Evolutionary conservation across 2,113 vertebrate species (phyloP), one percentile per base, ranked within the genome.

Genomic region (Bostrychus sinensis): DNA sequence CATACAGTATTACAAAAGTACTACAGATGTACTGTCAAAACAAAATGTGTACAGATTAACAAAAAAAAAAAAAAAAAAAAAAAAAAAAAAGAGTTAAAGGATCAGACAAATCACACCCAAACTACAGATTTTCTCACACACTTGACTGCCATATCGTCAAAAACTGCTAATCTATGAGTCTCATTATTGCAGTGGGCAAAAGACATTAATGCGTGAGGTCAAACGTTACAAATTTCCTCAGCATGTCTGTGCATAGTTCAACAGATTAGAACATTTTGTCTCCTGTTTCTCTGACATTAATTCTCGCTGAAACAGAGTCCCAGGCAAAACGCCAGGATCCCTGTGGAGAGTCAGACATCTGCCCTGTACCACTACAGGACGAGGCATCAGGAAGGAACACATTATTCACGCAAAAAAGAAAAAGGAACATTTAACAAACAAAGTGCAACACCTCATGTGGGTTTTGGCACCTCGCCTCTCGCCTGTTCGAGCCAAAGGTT

Each of bases 331-430:
- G 65, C 67, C 63, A 75, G 51, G 41, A 57, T 50, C 56, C 59
- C 38, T 0, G 1, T 51, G 23, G 34, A 62, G 58, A 75, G 55
- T 50, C 48, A 65, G 60, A 68, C 39, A 43, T 86, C 65, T 67
- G 26, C 38, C 67, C 28, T 62, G 23, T 34, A 41, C 37, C 51
- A 64, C 45, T 43, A 22, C 55, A 43, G 66, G 55, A 73, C 64
- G 48, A 32, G 30, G 56, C 36, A 10, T 34, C 36, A 72, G 50
- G 56, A 79, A 77, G 56, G 75, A 56, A 45, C 54, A 9, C 60
- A 79, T 72, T 72, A 12, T 51, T 72, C 32, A 66, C 17, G n/a
- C n/a, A n/a, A 25, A 48, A 51, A 30, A 54, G 28, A 56, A 59
- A 70, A 78, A 26, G 39, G 2, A 16, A 58, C 26, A 55, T 28